These are phyloP conservation scores for Psococerastis gibbosa DNA, from an alignment of 2,888 invertebrate genomes.

Conservation along the genomic window DNA sequence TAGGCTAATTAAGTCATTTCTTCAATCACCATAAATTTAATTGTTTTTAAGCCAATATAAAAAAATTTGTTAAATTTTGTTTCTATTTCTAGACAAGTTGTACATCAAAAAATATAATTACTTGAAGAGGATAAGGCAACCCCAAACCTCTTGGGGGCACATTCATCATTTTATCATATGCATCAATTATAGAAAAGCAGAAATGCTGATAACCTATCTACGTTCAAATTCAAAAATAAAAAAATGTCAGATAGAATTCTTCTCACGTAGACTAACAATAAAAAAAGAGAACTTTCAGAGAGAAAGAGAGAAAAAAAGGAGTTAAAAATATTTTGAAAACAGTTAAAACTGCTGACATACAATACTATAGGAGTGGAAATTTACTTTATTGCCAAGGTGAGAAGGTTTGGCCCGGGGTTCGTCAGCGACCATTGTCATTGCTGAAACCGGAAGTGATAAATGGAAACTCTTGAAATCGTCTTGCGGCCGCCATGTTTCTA, in stretches of 20 bases:
- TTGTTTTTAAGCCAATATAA: no score
- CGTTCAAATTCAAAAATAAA: not conserved
- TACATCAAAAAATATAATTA: no score
- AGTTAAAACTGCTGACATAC: not conserved
- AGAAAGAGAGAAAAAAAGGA: not conserved
- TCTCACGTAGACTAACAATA: not conserved
- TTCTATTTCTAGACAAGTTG: no score
- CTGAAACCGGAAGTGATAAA: not conserved
- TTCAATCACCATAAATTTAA: no score
- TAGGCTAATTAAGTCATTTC: no score
- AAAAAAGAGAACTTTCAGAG: not conserved
- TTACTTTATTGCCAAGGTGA: not conserved
- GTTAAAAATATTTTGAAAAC: not conserved
- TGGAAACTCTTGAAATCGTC: not conserved
- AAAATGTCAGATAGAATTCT: not conserved
- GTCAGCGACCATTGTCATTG: not conserved
- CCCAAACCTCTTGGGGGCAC: no score
- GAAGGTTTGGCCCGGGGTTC: not conserved
- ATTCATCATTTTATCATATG: no score
- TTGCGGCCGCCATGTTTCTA: not conserved
- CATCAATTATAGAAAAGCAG: no score
- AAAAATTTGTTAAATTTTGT: no score
- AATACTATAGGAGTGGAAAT: no score
- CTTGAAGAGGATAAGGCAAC: no score
- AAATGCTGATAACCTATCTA: no score